Percentiles rank a stretch among this genome's conserved stretches.
phyloP scores from a whole-genome alignment of 2,888 invertebrate genomes.

The Caradrina clavipalpis region DNA sequence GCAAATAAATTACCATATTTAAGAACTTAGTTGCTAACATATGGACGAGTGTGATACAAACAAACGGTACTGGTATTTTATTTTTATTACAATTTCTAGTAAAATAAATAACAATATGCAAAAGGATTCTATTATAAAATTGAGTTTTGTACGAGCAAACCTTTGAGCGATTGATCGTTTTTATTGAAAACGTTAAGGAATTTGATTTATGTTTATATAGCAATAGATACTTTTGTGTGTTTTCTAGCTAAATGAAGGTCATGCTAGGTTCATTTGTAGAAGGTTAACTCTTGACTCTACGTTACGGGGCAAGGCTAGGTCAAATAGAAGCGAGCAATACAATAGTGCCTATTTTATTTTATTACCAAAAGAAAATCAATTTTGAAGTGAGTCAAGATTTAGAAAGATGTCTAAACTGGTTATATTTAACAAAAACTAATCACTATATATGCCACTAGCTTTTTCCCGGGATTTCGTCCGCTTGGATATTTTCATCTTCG shows the following conservation, averaged over 20 bases:
- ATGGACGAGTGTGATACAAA: too few species aligned
- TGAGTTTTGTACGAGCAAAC: neutral
- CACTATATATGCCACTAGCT: too few species aligned
- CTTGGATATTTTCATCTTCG: too few species aligned
- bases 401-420: too few species aligned
- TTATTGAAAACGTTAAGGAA: slow-evolving; percentile 2
- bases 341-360: neutral
- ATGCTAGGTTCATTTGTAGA: slow-evolving; percentile 7
- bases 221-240: slow-evolving; percentile 6
- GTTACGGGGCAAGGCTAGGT: neutral
- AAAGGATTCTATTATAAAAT: neutral
- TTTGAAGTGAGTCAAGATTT: too few species aligned
- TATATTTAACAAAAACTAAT: too few species aligned
- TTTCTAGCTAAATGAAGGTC: slow-evolving; percentile 16
- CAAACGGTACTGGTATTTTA: too few species aligned
- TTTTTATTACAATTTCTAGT: too few species aligned
- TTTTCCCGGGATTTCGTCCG: too few species aligned
- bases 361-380: too few species aligned
- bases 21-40: too few species aligned
- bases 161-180: neutral
- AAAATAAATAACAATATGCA: neutral
- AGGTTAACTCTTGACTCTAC: neutral
- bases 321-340: neutral
- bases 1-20: too few species aligned
- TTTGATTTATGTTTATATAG: slow-evolving; percentile 7